Evolutionary conservation across 1,140 invertebrate species (phyloP), one percentile per base, ranked within the genome.

Genomic region (Linepithema humile): DNA sequence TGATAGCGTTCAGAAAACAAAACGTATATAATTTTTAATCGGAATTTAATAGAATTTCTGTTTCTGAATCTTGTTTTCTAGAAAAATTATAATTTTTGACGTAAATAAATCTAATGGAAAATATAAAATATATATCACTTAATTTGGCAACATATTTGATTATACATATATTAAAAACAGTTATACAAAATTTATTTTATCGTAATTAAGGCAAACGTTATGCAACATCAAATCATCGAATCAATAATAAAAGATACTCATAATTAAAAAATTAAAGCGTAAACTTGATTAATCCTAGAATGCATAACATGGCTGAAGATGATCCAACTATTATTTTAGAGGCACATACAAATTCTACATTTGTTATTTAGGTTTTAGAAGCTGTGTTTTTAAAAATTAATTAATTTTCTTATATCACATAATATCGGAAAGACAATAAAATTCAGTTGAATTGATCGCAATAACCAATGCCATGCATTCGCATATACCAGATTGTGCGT

Each of bases 231-330:
- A n/a, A n/a, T n/a, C n/a, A n/a, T n/a, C n/a, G n/a, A n/a, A n/a
- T n/a, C n/a, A 17, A 38, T 26, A 23, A 1, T 17, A 38, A 26
- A 38, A 55, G 32, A 32, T 5, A 38, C 23, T 59, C 15, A 17
- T 29, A 59, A 32, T 32, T 59, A 32, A 3, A 38, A 57, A 73
- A 38, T 57, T 2, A 6, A 57, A 73, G 55, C n/a, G n/a, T 29
- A 57, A 57, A 73, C 26, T 29, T 45, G 10, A 38, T 57, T 73
- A 40, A 73, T 38, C 57, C 3, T 40, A 73, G 3, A 73, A 57
- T 40, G 53, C 12, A n/a, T 48, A 9, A 17, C 53, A 59, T n/a
- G 17, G 17, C 40, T 74, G 0, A 40, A 40, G 23, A 3, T 48
- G 26, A 45, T 17, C 15, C n/a, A 70, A 2, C 2, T 23, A 35